phyloP scores from a whole-genome alignment of 2,113 vertebrate species.

The Gulo gulo region DNA sequence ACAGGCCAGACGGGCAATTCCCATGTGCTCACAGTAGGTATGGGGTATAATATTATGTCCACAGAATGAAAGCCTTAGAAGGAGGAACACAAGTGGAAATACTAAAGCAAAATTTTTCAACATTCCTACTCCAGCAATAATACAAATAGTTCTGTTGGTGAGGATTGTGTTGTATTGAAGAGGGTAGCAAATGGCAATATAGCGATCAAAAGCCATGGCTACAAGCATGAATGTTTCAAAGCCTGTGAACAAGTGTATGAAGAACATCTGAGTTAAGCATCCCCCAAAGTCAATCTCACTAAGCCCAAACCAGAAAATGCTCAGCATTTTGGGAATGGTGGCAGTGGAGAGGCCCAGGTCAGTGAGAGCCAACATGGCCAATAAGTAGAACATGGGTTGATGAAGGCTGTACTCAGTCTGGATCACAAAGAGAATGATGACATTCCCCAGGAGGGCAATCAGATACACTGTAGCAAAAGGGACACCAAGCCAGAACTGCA shows the following conservation, averaged over 20 bases:
- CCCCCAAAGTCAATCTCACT: neutral
- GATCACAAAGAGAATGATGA: neutral
- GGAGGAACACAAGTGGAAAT: slow-evolving; percentile 37
- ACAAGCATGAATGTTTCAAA: slow-evolving; percentile 42
- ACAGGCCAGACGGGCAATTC: slow-evolving; percentile 45
- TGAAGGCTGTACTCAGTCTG: slow-evolving; percentile 26
- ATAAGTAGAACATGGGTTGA: slow-evolving; percentile 57
- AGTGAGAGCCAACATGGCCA: slow-evolving; percentile 39
- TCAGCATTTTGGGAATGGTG: slow-evolving; percentile 41
- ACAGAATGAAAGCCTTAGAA: slow-evolving; percentile 46
- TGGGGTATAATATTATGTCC: slow-evolving; percentile 36
- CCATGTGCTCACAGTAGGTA: slow-evolving; percentile 45
- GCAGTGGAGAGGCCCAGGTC: slow-evolving; percentile 35
- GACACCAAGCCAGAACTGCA: slow-evolving; percentile 20
- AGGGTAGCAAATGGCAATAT: neutral
- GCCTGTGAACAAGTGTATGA: slow-evolving; percentile 46
- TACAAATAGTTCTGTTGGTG: neutral
- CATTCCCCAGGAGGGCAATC: slow-evolving; percentile 25
- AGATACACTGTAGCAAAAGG: slow-evolving; percentile 4
- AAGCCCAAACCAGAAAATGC: slow-evolving; percentile 37
- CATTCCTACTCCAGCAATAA: slow-evolving; percentile 16
- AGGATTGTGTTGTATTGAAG: slow-evolving; percentile 31
- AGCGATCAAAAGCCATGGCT: slow-evolving; percentile 62
- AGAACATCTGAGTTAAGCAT: slow-evolving; percentile 59
- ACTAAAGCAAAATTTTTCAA: slow-evolving; percentile 30